Conservation (phyloP, 64 coral and sea anemone genomes). For the Anthopleura sola region DNA sequence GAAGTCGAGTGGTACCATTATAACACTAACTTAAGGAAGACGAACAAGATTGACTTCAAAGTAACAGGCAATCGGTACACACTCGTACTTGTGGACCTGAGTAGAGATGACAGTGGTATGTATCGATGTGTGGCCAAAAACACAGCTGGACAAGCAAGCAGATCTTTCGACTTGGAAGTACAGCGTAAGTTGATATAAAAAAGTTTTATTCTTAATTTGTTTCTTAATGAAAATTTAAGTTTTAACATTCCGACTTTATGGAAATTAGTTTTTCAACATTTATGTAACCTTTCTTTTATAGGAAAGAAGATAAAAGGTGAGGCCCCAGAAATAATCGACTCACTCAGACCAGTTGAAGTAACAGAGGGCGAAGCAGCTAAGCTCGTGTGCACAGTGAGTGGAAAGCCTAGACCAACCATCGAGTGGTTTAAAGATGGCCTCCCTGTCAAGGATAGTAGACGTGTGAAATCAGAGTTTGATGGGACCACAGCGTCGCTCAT, state of each 20-base stretch:
- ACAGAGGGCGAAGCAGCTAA: conserved; percentile 48
- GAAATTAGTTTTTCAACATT: neutral
- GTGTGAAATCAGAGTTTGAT: conserved; percentile 64
- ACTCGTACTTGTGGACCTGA: conserved; percentile 54
- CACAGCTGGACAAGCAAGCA: conserved; percentile 38
- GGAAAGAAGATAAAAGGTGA: conserved; percentile 53
- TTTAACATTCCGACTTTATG: neutral
- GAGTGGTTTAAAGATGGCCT: conserved; percentile 87
- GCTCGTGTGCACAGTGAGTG: conserved; percentile 58
- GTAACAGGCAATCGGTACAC: conserved; percentile 59
- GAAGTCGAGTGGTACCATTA: conserved; percentile 73
- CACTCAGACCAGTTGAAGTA: conserved; percentile 43
- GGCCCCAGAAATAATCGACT: conserved; percentile 48
- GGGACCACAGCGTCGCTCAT: conserved; percentile 54
- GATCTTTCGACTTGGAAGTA: conserved; percentile 84
- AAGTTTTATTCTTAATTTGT: neutral
- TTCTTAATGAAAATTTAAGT: neutral
- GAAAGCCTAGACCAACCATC: conserved; percentile 51
- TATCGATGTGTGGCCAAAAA: conserved; percentile 54
- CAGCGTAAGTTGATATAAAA: conserved; percentile 35
- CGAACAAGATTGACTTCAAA: conserved; percentile 48
- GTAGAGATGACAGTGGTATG: conserved; percentile 38
- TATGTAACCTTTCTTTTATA: conserved; percentile 9
- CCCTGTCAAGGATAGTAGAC: conserved; percentile 48
- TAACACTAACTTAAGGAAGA: conserved; percentile 55